These are phyloP conservation scores for Antheraea mylitta DNA, from an alignment of 1,140 invertebrate genomes.

Conservation along the genomic window DNA sequence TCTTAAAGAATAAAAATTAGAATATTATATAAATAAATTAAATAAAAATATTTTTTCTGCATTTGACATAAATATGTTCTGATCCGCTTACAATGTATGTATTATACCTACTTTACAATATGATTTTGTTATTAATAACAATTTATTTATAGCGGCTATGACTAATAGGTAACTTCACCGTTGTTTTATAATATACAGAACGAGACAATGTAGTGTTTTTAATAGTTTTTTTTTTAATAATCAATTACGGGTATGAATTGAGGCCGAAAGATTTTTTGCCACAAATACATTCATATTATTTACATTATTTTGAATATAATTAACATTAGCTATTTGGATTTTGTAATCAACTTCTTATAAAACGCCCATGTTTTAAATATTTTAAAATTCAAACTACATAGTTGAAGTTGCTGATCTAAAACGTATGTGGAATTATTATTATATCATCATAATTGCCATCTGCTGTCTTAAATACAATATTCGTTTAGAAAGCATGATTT, in stretches of 20 bases:
- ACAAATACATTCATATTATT: too few species aligned
- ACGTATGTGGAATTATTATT: neutral
- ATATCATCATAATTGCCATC: too few species aligned
- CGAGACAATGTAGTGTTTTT: slow-evolving; percentile 3
- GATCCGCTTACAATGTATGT: neutral
- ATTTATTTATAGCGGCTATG: slow-evolving; percentile 23
- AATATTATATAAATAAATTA: slow-evolving; percentile 50
- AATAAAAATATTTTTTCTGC: slow-evolving; percentile 44
- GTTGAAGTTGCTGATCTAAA: neutral
- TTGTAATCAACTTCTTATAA: too few species aligned
- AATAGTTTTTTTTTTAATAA: neutral
- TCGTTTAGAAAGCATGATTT: too few species aligned
- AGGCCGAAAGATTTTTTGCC: too few species aligned
- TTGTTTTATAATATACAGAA: slow-evolving; percentile 34
- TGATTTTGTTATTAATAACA: slow-evolving; percentile 29
- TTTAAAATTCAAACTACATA: too few species aligned
- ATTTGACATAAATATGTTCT: neutral
- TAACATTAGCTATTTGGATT: too few species aligned
- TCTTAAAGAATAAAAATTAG: slow-evolving; percentile 8
- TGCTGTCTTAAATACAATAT: too few species aligned
- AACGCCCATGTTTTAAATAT: too few species aligned
- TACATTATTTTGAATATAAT: too few species aligned
- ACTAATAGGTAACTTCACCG: slow-evolving; percentile 70
- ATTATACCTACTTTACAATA: slow-evolving; percentile 48
- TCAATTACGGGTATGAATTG: too few species aligned